These are phyloP conservation scores for Drosophila kanekoi DNA, from an alignment of 2,888 invertebrate genomes.

Conservation along the genomic window DNA sequence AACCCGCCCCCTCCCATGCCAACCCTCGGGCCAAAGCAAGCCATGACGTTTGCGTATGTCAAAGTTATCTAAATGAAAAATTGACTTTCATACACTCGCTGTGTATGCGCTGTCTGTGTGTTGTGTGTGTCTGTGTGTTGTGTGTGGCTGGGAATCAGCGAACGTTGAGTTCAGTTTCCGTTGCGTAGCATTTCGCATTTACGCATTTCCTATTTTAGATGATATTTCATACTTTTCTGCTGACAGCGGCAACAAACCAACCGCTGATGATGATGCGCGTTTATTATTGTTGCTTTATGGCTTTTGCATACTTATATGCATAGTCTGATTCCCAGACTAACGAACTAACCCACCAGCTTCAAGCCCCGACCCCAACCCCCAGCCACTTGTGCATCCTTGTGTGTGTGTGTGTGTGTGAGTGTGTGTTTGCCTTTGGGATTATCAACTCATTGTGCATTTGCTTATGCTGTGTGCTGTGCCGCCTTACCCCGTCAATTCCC, in stretches of 20 bases:
- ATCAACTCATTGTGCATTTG: constrained; percentile 75
- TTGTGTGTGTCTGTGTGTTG: constrained; percentile 14
- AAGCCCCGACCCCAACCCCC: background rate
- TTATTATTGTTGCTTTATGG: constrained; percentile 80
- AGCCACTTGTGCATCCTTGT: constrained; percentile 5
- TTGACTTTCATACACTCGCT: constrained; percentile 72
- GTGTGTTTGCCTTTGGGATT: constrained; percentile 73
- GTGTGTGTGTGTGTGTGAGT: constrained; percentile 16
- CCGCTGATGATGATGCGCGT: constrained; percentile 77
- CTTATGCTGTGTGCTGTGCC: constrained; percentile 35
- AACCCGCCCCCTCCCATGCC: constrained; percentile 3
- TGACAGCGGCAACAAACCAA: constrained; percentile 62
- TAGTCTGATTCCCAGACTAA: constrained; percentile 34
- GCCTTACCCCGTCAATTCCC: background rate
- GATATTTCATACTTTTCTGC: constrained; percentile 79
- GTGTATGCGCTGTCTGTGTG: constrained; percentile 9
- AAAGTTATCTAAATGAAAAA: constrained; percentile 80
- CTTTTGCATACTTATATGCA: constrained; percentile 66
- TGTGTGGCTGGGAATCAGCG: constrained; percentile 55
- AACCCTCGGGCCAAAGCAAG: constrained; percentile 41
- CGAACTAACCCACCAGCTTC: background rate
- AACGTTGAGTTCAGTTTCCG: constrained; percentile 69
- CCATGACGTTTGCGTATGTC: constrained; percentile 79
- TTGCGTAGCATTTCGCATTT: constrained; percentile 79
- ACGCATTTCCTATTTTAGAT: constrained; percentile 80